Base-by-base conservation (phyloP, 2,888 invertebrate species). In the Lepidochrysops patricia region DNA sequence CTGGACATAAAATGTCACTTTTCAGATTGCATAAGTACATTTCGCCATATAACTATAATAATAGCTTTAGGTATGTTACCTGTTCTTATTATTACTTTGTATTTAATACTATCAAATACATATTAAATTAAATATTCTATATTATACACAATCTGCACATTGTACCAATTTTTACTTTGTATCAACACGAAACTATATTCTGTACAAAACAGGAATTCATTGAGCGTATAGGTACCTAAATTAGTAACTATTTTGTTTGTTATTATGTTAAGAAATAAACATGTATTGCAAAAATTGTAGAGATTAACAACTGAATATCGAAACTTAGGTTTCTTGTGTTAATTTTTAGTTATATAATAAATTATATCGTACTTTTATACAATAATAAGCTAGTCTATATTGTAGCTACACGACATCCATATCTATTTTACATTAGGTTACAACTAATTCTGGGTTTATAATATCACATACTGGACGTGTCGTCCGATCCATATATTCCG, bases 21-120 rank as follows among this genome's bases (percentile, higher is more conserved):
- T 74, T 77, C 76, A 71, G 80, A 80, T 84, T 82, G 81, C 83
- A 82, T 87, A 87, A 85, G 83, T 86, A 87, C 86, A 81, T 79
- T 73, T 81, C 80, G 82, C 73, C 80, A 72, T 70, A 68, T 75
- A 73, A 72, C 75, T 82, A 79, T 77, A 76, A 79, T 77, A 76
- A 74, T 79, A 84, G 82, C 79, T 76, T 77, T 79, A 82, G 75
- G 78, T 84, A 84, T 76, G 66, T 57, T 64, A 67, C 65, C 65
- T 61, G 60, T 29, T 35, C 49, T 62, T 63, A 64, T 54, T 66
- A 61, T 82, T 82, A 78, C 80, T 71, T 78, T 81, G 80, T 87
- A 82, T 84, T 82, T 75, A 76, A 86, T 82, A 85, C 86, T 85
- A 86, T 81, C 54, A 75, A 82, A 80, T 84, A 85, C 78, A 80